A percentile compares a stretch with the other conserved stretches of the same genome.
Evolutionary conservation across 2,797 vertebrate species (phyloP).

Genomic region (Myotis myotis): DNA sequence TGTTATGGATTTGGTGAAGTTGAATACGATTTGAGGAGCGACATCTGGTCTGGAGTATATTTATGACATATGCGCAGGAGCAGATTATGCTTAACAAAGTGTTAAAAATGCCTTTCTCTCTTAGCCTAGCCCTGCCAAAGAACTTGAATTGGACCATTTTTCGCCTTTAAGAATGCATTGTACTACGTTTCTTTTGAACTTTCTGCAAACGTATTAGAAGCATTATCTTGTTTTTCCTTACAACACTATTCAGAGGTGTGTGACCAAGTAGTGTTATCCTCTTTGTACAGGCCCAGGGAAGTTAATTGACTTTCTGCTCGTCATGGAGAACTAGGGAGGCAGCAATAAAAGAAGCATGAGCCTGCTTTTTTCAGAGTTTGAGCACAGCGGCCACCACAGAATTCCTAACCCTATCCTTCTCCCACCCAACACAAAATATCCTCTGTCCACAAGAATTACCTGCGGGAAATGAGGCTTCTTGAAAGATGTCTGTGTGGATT

Average conservation of each 20-base stretch:
- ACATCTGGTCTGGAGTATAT: background rate
- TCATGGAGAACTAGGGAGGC: conserved; percentile 12
- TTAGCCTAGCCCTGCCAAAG: conserved; percentile 55
- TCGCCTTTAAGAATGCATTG: conserved; percentile 66
- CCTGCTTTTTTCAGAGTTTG: background rate
- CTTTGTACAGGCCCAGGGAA: conserved; percentile 60
- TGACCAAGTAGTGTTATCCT: conserved; percentile 64
- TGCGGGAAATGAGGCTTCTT: background rate
- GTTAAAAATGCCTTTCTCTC: conserved; percentile 61
- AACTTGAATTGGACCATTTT: conserved; percentile 63
- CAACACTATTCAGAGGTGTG: conserved; percentile 58
- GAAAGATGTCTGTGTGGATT: background rate
- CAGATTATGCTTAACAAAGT: conserved; percentile 61
- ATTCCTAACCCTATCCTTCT: background rate
- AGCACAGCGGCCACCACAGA: background rate
- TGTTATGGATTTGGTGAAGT: background rate
- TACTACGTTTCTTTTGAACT: conserved; percentile 64
- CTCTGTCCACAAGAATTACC: background rate
- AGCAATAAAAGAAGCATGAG: conserved; percentile 59
- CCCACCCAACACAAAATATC: background rate
- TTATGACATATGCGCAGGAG: background rate
- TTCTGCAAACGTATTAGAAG: conserved; percentile 65
- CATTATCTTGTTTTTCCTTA: conserved; percentile 71
- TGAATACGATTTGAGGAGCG: background rate
- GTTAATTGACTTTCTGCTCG: conserved; percentile 73